Evolutionary conservation across 2,888 invertebrate genomes (phyloP).

Genomic region (Theretra japonica): DNA sequence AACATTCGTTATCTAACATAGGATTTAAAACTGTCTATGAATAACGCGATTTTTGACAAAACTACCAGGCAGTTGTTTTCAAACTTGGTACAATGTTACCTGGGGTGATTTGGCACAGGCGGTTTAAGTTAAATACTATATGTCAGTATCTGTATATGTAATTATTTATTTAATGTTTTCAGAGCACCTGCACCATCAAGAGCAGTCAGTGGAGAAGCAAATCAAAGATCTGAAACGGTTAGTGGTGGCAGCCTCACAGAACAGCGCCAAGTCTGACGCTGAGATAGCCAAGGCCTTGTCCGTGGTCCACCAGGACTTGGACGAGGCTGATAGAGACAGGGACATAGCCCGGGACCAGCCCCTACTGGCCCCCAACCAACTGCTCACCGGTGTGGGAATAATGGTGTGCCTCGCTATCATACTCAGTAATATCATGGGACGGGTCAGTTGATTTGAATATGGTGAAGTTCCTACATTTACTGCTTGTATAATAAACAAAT

Average conservation of each 20-base stretch:
- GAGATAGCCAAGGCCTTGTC: conserved; percentile 70
- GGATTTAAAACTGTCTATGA: too few relatives aligned
- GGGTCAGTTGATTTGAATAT: conserved; percentile 64
- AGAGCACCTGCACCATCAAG: conserved; percentile 75
- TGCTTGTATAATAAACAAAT: background rate
- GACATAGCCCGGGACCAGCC: conserved; percentile 48
- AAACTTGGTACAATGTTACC: too few relatives aligned
- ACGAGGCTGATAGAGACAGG: conserved; percentile 62
- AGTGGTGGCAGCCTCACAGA: conserved; percentile 65
- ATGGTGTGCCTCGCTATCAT: conserved; percentile 68
- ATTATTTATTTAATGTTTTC: conserved; percentile 38
- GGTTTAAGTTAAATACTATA: too few relatives aligned
- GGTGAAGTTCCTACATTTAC: conserved; percentile 21
- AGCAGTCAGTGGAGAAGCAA: conserved; percentile 64
- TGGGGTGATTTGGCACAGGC: too few relatives aligned
- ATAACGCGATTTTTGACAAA: too few relatives aligned
- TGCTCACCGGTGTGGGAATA: conserved; percentile 68
- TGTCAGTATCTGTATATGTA: background rate
- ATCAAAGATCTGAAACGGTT: conserved; percentile 69
- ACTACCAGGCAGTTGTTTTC: too few relatives aligned
- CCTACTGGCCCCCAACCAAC: conserved; percentile 64
- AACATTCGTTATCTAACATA: too few relatives aligned
- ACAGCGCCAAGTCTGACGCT: conserved; percentile 73
- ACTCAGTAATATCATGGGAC: conserved; percentile 69
- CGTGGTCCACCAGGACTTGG: conserved; percentile 72